These are phyloP conservation scores for Branchipolynoe longqiensis DNA, from an alignment of 2,888 invertebrate genomes.

Conservation along the genomic window DNA sequence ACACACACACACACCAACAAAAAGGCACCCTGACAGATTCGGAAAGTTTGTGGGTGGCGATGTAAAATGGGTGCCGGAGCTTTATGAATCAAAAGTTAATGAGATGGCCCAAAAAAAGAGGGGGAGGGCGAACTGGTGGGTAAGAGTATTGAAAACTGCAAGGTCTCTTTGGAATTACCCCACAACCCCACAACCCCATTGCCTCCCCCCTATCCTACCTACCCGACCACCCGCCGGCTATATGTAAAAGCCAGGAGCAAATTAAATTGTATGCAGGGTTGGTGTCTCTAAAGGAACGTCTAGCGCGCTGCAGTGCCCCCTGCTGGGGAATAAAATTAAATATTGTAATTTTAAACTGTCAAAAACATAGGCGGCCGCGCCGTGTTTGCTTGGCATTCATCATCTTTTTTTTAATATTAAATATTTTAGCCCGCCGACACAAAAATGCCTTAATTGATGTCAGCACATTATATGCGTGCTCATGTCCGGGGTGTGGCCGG, in stretches of 20 bases:
- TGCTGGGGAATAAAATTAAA: constrained; percentile 52
- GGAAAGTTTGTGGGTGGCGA: constrained; percentile 35
- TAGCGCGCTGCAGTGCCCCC: constrained; percentile 25
- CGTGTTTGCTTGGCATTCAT: constrained; percentile 39
- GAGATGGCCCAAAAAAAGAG: constrained; percentile 21
- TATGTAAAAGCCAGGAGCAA: constrained; percentile 42
- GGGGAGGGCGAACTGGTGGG: too few relatives aligned
- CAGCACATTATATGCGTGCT: constrained; percentile 46
- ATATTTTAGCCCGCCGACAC: constrained; percentile 30
- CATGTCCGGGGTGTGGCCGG: constrained; percentile 12
- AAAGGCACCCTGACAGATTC: constrained; percentile 40
- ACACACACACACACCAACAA: constrained; percentile 10
- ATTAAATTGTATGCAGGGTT: constrained; percentile 38
- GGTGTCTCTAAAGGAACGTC: constrained; percentile 34
- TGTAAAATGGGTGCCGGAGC: constrained; percentile 13
- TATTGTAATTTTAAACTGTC: constrained; percentile 56
- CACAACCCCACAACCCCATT: too few relatives aligned
- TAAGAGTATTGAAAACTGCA: constrained; percentile 43
- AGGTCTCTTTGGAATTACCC: constrained; percentile 29
- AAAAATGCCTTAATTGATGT: constrained; percentile 53
- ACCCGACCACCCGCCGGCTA: too few relatives aligned
- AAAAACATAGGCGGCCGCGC: constrained; percentile 26
- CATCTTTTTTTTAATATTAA: too few relatives aligned
- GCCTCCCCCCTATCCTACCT: too few relatives aligned
- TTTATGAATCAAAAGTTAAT: constrained; percentile 51